These are phyloP conservation scores for Notothenia rossii DNA, from an alignment of 2,113 vertebrate species.

Conservation along the genomic window DNA sequence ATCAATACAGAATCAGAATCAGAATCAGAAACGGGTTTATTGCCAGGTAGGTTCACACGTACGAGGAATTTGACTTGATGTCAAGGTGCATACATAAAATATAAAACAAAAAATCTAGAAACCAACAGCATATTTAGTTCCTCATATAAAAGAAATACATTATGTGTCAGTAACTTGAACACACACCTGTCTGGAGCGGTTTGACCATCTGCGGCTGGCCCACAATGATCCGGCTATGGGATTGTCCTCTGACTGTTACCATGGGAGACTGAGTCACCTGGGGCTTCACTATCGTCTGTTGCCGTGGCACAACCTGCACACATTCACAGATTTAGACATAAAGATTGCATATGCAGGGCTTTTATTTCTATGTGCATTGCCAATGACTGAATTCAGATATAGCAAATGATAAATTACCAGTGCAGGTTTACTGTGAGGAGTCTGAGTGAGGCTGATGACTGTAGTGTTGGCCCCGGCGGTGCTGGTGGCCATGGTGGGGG, in stretches of 20 bases:
- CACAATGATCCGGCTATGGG: slow-evolving; percentile 89
- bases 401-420: slow-evolving; percentile 79
- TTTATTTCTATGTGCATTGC: too few species aligned
- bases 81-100: too few species aligned
- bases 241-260: slow-evolving; percentile 87
- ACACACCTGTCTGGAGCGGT: slow-evolving; percentile 89
- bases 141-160: background rate
- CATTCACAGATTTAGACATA: slow-evolving; percentile 27
- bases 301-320: slow-evolving; percentile 88
- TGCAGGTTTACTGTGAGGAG: slow-evolving; percentile 87
- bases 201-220: slow-evolving; percentile 89
- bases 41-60: too few species aligned
- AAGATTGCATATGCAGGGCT: background rate
- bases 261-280: slow-evolving; percentile 92
- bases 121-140: background rate
- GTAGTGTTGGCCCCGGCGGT: slow-evolving; percentile 75
- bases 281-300: slow-evolving; percentile 87
- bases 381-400: background rate
- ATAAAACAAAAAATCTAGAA: background rate
- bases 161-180: background rate
- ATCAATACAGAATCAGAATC: background rate
- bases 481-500: slow-evolving; percentile 75
- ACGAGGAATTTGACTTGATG: too few species aligned
- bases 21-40: too few species aligned
- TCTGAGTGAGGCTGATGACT: slow-evolving; percentile 90